A percentile compares a stretch with the other conserved stretches of the same genome.
These are phyloP conservation scores for Rhagoletis zephyria DNA, from an alignment of 1,140 invertebrate genomes.

Conservation along the genomic window DNA sequence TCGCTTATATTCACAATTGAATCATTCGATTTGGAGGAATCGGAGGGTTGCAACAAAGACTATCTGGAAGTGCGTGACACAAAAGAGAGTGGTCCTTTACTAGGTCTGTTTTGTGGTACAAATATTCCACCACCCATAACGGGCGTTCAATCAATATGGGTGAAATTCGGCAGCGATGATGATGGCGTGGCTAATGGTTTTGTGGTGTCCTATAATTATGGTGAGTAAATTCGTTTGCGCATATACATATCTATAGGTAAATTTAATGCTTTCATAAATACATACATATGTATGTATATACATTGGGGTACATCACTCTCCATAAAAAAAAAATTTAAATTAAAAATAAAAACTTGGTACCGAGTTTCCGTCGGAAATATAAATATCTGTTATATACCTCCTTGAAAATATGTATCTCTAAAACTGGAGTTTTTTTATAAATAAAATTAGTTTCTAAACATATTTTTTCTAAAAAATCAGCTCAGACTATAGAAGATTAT, in stretches of 20 bases:
- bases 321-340: too few relatives aligned
- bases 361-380: too few relatives aligned
- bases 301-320: too few relatives aligned
- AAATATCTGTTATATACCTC: too few relatives aligned
- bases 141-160: slow-evolving; percentile 79
- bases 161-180: slow-evolving; percentile 86
- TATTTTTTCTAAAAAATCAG: too few relatives aligned
- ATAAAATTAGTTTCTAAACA: too few relatives aligned
- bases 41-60: slow-evolving; percentile 86
- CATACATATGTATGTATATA: too few relatives aligned
- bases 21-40: slow-evolving; percentile 80
- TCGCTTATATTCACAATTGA: slow-evolving; percentile 79
- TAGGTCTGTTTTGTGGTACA: slow-evolving; percentile 82
- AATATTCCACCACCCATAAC: slow-evolving; percentile 76
- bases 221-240: slow-evolving; percentile 72
- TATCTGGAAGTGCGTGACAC: slow-evolving; percentile 86
- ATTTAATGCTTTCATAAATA: too few relatives aligned
- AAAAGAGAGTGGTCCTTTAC: slow-evolving; percentile 77
- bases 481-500: too few relatives aligned
- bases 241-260: neutral
- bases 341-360: too few relatives aligned
- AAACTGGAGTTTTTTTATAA: too few relatives aligned
- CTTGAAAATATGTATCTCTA: too few relatives aligned
- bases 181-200: slow-evolving; percentile 82
- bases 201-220: slow-evolving; percentile 80